Evolutionary conservation across 2,888 invertebrate species (phyloP).

Genomic region (Oxyteleia sp.): DNA sequence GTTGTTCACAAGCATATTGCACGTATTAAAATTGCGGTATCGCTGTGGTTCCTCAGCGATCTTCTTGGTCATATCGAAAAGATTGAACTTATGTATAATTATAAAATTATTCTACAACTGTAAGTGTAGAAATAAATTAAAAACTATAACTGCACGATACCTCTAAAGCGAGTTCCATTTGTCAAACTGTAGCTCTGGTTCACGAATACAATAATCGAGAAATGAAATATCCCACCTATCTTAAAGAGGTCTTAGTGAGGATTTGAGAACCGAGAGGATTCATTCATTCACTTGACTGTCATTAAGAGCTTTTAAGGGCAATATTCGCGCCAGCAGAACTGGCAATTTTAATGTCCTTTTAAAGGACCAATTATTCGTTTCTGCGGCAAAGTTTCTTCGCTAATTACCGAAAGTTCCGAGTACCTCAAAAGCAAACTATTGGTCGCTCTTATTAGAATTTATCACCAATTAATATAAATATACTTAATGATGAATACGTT

Average conservation of each 20-base stretch:
- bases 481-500: constrained; percentile 1
- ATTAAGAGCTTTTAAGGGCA: constrained; percentile 75
- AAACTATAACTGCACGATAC: no score
- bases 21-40: no score
- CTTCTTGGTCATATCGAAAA: no score
- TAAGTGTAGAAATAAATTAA: no score
- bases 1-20: no score
- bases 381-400: constrained; percentile 52
- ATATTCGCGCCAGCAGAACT: constrained; percentile 72
- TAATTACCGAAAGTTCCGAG: constrained; percentile 69
- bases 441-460: constrained; percentile 50
- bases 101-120: no score
- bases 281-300: constrained; percentile 76
- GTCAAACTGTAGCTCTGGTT: background rate
- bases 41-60: no score
- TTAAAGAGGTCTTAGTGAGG: constrained; percentile 55
- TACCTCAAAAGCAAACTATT: constrained; percentile 50
- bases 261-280: constrained; percentile 54
- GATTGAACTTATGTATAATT: no score
- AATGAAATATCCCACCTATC: constrained; percentile 28
- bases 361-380: constrained; percentile 80
- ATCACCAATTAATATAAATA: constrained; percentile 43
- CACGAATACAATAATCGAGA: background rate
- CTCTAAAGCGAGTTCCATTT: background rate
- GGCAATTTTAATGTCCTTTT: constrained; percentile 71